Conservation (phyloP, 1,140 invertebrate species). For the Leptoteleia sp. region DNA sequence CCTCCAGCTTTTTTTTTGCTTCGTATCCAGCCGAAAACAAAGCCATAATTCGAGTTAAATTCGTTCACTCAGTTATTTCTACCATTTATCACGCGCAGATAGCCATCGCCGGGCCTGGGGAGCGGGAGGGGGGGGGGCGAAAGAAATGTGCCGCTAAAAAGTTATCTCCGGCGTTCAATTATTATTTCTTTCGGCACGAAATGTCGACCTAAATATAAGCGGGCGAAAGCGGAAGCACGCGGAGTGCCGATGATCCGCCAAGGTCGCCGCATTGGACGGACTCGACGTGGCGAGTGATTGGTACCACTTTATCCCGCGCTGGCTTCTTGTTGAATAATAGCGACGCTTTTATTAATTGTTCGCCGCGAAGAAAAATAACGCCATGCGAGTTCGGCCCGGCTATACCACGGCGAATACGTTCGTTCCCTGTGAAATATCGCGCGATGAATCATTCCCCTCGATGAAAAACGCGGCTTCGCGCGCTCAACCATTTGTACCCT, state of each 20-base stretch:
- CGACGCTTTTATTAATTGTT: slow-evolving; percentile 44
- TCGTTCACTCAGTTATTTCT: slow-evolving; percentile 44
- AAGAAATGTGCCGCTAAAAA: slow-evolving; percentile 54
- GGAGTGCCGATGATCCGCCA: slow-evolving; percentile 17
- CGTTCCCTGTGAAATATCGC: slow-evolving; percentile 44
- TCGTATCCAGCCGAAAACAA: slow-evolving; percentile 24
- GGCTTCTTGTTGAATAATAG: slow-evolving; percentile 26
- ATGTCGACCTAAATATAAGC: slow-evolving; percentile 61
- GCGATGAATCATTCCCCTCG: slow-evolving; percentile 32
- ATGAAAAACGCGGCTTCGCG: slow-evolving; percentile 35
- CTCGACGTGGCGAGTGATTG: slow-evolving; percentile 10
- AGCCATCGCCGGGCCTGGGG: slow-evolving; percentile 33
- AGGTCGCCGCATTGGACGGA: slow-evolving; percentile 17
- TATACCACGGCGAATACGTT: slow-evolving; percentile 1
- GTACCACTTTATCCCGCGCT: not conserved
- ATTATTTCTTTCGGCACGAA: slow-evolving; percentile 63
- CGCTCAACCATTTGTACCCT: too few species aligned
- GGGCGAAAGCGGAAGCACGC: slow-evolving; percentile 6
- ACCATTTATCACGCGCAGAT: slow-evolving; percentile 55
- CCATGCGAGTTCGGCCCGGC: slow-evolving; percentile 12
- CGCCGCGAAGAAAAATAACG: slow-evolving; percentile 34
- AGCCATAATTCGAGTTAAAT: slow-evolving; percentile 40
- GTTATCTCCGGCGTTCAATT: slow-evolving; percentile 52
- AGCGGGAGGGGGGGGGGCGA: slow-evolving; percentile 2
- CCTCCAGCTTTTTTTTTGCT: too few species aligned